Base-by-base conservation (phyloP, 30 jellyfish, hydroid and myxozoan genomes). In the Hydractinia symbiolongicarpus region DNA sequence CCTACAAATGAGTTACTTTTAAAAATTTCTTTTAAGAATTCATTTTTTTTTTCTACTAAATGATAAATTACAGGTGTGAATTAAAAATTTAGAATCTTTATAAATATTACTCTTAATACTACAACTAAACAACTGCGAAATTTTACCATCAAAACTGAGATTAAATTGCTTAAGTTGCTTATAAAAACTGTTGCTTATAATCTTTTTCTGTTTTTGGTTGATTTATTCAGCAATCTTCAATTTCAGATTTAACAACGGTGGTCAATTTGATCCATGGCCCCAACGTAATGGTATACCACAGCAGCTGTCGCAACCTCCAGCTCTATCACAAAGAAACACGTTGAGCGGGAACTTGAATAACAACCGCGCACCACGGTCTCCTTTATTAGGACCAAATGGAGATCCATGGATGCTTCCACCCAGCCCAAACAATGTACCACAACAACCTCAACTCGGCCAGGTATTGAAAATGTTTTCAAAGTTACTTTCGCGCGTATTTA, bases 401-500 rank as follows among this genome's bases (percentile, higher is more conserved):
- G 99, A 93, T 52, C 96, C 96, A 6, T 93, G 99, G 99, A 89
- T 91, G 5, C 61, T 75, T 50, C 95, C 95, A 54, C 94, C 86
- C 86, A 73, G 79, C 68, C 54, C 82, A 74, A 81, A 69, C 50
- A 82, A 68, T 52, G 76, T 91, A 62, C 88, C 67, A 58, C 83
- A 60, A 19, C n/a, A 51, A 53, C 62, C 73, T 82, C 86, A 76
- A 67, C 62, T 16, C 6, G 62, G 19, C n/a, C 54, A 69, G n/a
- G 79, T 69, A 11, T 69, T 69, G 1, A 11, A 15, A 69, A 69
- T 15, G 14, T 16, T 21, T 11, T 30, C 2, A 1, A 30, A 16
- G 1, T 60, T 60, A 16, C n/a, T 0, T 60, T 2, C 70, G 17
- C 70, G 16, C 44, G 44, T 30, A 30, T 30, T 30, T 30, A 30